phyloP scores from a whole-genome alignment of 2,888 invertebrate species.

The Rhingia rostrata region DNA sequence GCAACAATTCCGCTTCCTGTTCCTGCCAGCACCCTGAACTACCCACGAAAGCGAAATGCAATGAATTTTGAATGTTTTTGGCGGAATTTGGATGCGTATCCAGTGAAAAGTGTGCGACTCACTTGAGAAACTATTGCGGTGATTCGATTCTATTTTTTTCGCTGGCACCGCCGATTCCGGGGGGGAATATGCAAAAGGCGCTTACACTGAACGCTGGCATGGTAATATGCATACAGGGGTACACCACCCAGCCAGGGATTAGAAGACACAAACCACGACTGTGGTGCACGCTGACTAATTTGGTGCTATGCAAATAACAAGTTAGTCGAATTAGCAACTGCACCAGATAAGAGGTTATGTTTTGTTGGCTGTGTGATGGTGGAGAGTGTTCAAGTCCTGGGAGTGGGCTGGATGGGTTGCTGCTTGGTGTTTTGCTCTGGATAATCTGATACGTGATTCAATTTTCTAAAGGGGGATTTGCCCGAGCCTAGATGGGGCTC shows the following conservation, averaged over 20 bases:
- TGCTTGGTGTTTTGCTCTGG: background rate
- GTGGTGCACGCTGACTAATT: constrained; percentile 66
- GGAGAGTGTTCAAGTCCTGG: background rate
- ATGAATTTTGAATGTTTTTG: constrained; percentile 46
- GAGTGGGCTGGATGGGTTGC: background rate
- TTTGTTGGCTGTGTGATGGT: constrained; percentile 16
- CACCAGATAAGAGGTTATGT: constrained; percentile 65
- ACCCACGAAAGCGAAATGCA: constrained; percentile 28
- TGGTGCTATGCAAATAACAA: constrained; percentile 72
- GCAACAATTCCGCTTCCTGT: constrained; percentile 26
- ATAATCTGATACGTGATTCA: constrained; percentile 70
- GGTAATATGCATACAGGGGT: background rate
- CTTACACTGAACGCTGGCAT: background rate
- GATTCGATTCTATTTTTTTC: constrained; percentile 26
- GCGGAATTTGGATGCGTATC: background rate
- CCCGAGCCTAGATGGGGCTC: constrained; percentile 12
- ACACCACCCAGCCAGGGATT: constrained; percentile 28
- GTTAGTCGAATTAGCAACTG: constrained; percentile 69
- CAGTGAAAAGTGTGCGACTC: constrained; percentile 38
- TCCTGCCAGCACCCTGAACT: constrained; percentile 1
- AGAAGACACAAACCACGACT: constrained; percentile 50
- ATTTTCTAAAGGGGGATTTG: constrained; percentile 59
- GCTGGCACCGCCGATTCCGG: background rate
- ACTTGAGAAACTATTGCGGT: constrained; percentile 60
- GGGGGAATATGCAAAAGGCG: constrained; percentile 11